Evolutionary conservation across 2,113 vertebrate genomes (phyloP), one percentile per base, ranked within the genome.

Genomic region (Aspidoscelis tigris): DNA sequence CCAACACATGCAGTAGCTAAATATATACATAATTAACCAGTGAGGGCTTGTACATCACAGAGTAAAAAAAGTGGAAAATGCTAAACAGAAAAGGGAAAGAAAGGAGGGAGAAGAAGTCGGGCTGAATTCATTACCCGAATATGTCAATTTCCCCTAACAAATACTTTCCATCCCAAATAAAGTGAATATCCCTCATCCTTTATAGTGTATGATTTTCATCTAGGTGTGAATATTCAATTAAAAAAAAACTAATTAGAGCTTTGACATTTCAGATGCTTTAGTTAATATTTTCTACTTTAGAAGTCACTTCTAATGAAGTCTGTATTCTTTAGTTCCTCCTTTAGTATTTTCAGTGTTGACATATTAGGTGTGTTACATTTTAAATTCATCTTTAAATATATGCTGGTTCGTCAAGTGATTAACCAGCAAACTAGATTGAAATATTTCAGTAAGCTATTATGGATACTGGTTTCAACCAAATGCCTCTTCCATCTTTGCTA

Each of bases 21-120:
- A 98, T 98, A 99, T 99, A 99, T 98, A 98, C 98, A 98, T 99
- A 98, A 98, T 97, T 97, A 97, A 97, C 96, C 96, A 97, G 97
- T 92, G 94, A 95, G 95, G 93, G 95, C 96, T 96, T 96, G 95
- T 95, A 95, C 95, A 96, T 96, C 96, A 96, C 93, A 92, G 93
- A 93, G 87, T 77, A 93, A 95, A 95, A 61, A 95, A 95, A 94
- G 93, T 95, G 92, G 93, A 95, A 95, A 96, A 96, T 95, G 95
- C 95, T 96, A 96, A 96, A 91, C 85, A 96, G 95, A 88, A 85
- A 92, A 79, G 93, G 92, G 87, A 88, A 87, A 21, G 84, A 88
- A 90, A 87, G 78, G 66, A 90, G 81, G 71, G 39, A 64, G 71
- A 86, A 89, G 88, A 94, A 93, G 82, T 92, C 88, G 73, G 16